phyloP scores from a whole-genome alignment of 2,888 invertebrate genomes.

The Aplocera efformata region DNA sequence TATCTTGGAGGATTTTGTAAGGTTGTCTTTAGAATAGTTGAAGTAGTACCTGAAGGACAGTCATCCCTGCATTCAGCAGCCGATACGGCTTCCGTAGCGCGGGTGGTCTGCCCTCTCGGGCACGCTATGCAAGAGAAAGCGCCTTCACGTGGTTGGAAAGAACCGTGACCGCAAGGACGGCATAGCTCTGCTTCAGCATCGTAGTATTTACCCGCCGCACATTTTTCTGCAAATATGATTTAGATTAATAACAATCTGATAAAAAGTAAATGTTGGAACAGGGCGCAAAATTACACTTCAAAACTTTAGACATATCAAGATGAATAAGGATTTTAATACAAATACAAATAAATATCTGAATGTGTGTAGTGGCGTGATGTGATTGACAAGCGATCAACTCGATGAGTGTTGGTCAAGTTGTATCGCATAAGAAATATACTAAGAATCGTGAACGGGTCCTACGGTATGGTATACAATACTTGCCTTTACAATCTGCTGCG shows the following conservation, averaged over 20 bases:
- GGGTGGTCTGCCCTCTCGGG: slow-evolving; percentile 94
- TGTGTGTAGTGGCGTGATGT: no score
- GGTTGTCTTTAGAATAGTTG: no score
- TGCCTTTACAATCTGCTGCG: slow-evolving; percentile 92
- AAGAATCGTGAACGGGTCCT: background rate
- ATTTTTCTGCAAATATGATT: slow-evolving; percentile 84
- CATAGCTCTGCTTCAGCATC: slow-evolving; percentile 94
- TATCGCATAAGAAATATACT: no score
- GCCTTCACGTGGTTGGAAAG: slow-evolving; percentile 94
- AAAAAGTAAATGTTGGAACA: no score
- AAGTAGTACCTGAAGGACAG: slow-evolving; percentile 87
- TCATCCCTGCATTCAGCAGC: slow-evolving; percentile 94
- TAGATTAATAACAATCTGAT: background rate
- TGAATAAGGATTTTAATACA: no score
- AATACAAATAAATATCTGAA: no score
- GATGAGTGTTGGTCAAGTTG: no score
- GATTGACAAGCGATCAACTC: no score
- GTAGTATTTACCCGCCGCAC: slow-evolving; percentile 96
- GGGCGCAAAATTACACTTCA: no score
- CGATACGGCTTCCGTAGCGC: slow-evolving; percentile 93
- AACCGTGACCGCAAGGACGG: slow-evolving; percentile 95
- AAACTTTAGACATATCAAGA: no score
- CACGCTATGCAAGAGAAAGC: slow-evolving; percentile 94
- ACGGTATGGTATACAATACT: no score
- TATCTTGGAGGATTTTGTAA: no score